Evolutionary conservation across 2,797 vertebrate genomes (phyloP).

Genomic region (Chloroceryle inda): DNA sequence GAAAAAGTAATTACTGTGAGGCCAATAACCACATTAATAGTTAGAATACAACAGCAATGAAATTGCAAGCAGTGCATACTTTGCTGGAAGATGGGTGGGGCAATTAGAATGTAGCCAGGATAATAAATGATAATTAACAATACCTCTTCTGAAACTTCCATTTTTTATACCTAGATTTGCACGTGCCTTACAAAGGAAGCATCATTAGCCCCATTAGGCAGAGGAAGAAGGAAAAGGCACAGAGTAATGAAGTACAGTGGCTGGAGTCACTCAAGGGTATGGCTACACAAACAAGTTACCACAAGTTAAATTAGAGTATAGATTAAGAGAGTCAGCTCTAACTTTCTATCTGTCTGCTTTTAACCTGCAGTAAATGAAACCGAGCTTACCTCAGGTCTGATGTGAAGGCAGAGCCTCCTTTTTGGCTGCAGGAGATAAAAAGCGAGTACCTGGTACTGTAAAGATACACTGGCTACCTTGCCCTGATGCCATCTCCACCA

Average conservation of each 20-base stretch:
- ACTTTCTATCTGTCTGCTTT: conserved; percentile 19
- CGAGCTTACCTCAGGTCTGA: neutral
- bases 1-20: neutral
- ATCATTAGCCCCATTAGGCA: conserved; percentile 5
- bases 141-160: neutral
- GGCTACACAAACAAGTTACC: conserved; percentile 13
- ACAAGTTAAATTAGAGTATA: neutral
- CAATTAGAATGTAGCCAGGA: neutral
- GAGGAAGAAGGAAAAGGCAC: neutral
- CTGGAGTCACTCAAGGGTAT: neutral
- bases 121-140: conserved; percentile 41
- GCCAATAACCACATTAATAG: neutral
- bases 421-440: neutral
- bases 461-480: neutral
- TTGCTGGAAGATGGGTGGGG: neutral
- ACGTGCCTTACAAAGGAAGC: conserved; percentile 5
- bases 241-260: neutral
- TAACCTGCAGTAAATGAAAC: neutral
- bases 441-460: rapidly evolving
- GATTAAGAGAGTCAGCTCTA: neutral
- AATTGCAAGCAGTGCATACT: neutral
- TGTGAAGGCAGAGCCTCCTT: neutral
- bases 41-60: neutral
- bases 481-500: neutral
- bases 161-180: conserved; percentile 14